Evolutionary conservation across 2,888 invertebrate genomes (phyloP), one percentile per base, ranked within the genome.

Genomic region (Imbricaverruca yamaguchii): DNA sequence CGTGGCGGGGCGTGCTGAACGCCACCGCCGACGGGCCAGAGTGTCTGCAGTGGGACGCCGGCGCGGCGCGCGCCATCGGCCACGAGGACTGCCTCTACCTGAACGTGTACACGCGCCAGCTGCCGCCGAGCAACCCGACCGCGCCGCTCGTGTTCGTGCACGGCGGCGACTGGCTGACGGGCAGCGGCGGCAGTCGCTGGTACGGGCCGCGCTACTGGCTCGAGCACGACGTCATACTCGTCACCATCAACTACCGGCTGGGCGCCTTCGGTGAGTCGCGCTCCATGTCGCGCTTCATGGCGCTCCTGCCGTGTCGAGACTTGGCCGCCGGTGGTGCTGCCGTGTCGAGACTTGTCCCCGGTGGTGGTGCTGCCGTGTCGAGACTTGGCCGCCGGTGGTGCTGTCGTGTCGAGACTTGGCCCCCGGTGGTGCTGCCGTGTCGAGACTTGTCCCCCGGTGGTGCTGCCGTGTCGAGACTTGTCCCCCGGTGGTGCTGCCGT

Each of bases 81-180:
- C 94, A 95, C 67, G 98, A 98, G 89, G 98, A 98, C 88, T 98
- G 98, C 87, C 90, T 98, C 11, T 97, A 97, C 87, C 89, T 98
- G 86, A 98, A 97, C 87, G 91, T 98, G 83, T 98, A 82, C 82
- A 82, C 82, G 15, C 82, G 82, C 12, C 21, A 79, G 81, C 21
- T 80, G 69, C 56, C 80, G 80, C 8, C 80, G 78, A 18, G 63
- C 69, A 25, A 59, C 55, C 80, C 81, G 1, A 57, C 81, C n/a
- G 81, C 81, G 57, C 81, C 82, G 21, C 89, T 96, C 84, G 88
- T 97, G 80, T 97, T 97, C 96, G 94, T 96, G 85, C 96, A 96
- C 87, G 96, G 97, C 0, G 97, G 97, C 10, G 95, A 95, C 39
- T 97, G 94, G 88, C 95, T 94, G 93, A 93, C 93, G 85, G 97